Evolutionary conservation across 2,888 invertebrate genomes (phyloP).

Genomic region (Cactoblastis cactorum): DNA sequence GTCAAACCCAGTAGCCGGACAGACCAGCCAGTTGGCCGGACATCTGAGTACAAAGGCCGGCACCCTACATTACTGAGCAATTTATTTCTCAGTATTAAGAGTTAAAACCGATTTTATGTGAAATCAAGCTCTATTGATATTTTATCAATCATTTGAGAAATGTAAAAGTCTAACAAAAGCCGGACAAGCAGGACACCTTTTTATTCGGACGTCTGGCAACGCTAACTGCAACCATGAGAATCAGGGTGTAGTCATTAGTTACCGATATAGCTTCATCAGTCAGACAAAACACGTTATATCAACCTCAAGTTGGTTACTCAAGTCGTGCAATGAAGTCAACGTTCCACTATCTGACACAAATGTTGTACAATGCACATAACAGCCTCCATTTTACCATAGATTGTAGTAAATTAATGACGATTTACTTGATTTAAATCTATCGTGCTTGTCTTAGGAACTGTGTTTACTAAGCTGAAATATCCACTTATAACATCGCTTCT

Average conservation of each 20-base stretch:
- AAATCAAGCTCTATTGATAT: too few relatives aligned
- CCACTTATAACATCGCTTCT: background rate
- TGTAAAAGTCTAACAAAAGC: too few relatives aligned
- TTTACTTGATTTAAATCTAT: slow-evolving; percentile 13
- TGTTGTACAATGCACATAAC: background rate
- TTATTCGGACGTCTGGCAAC: too few relatives aligned
- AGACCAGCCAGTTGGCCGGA: too few relatives aligned
- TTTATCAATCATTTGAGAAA: too few relatives aligned
- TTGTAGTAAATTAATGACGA: slow-evolving; percentile 1
- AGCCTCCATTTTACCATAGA: background rate
- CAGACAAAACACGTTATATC: background rate
- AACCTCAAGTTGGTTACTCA: background rate
- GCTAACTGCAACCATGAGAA: background rate
- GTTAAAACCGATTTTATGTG: too few relatives aligned
- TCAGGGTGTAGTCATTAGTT: background rate
- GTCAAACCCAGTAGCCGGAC: too few relatives aligned
- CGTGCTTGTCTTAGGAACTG: background rate
- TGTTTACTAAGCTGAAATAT: background rate
- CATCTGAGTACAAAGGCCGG: too few relatives aligned
- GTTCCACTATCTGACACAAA: background rate
- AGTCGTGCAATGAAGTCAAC: background rate
- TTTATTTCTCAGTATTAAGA: too few relatives aligned
- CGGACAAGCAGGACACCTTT: too few relatives aligned
- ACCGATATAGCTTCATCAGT: background rate
- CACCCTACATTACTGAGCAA: too few relatives aligned